Conservation (phyloP, 2,888 invertebrate species). For the Drosophila multiciliata region DNA sequence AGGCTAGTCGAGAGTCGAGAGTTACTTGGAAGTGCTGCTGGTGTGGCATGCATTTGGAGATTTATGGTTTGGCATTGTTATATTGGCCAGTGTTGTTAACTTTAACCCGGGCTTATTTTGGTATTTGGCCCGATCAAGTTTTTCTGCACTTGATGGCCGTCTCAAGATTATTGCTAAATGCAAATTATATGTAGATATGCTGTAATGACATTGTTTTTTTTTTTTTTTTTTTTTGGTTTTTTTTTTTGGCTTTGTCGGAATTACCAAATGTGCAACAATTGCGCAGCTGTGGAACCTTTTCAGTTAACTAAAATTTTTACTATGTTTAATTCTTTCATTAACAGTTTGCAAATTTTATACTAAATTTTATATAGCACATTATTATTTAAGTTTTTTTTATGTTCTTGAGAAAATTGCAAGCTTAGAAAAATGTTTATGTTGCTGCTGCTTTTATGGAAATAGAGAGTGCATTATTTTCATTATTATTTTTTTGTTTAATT, state of each 20-base stretch:
- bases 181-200: conserved; percentile 75
- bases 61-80: conserved; percentile 79
- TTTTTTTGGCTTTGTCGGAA: conserved; percentile 27
- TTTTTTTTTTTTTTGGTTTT: conserved; percentile 2
- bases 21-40: conserved; percentile 76
- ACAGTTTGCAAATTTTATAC: background rate
- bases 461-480: background rate
- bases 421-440: background rate
- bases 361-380: background rate
- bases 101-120: conserved; percentile 62
- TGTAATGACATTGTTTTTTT: conserved; percentile 62
- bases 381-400: background rate
- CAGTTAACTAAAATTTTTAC: background rate
- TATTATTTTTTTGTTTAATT: background rate
- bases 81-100: conserved; percentile 74
- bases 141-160: conserved; percentile 58
- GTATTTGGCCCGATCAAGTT: conserved; percentile 57
- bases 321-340: background rate
- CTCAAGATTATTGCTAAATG: conserved; percentile 64
- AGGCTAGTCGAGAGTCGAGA: conserved; percentile 77
- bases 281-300: background rate
- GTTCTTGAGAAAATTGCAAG: background rate
- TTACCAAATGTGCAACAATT: conserved; percentile 4
- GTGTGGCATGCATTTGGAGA: conserved; percentile 79
- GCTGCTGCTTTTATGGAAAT: background rate